Evolutionary conservation across 2,888 invertebrate genomes (phyloP).

Genomic region (Drosophila fulvimacula): DNA sequence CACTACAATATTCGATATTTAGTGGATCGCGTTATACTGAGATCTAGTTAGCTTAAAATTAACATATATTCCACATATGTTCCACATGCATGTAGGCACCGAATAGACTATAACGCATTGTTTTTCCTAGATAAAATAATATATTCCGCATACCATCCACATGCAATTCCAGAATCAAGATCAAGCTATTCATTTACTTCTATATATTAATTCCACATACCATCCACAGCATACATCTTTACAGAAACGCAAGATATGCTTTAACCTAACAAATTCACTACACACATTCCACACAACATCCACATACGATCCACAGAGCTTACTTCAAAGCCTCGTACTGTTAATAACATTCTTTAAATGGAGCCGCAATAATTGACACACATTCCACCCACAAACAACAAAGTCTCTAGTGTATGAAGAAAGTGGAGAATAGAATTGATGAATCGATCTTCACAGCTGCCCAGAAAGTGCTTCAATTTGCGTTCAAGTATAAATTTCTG

Average conservation of each 20-base stretch:
- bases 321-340: too few species aligned
- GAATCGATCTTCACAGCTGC: conserved; percentile 20
- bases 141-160: background rate
- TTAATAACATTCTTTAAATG: too few species aligned
- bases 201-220: too few species aligned
- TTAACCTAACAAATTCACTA: background rate
- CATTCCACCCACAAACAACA: conserved; percentile 35
- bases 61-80: background rate
- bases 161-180: too few species aligned
- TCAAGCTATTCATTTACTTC: too few species aligned
- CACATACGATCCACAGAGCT: background rate
- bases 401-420: background rate
- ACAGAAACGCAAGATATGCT: background rate
- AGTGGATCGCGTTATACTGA: too few species aligned
- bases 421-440: conserved; percentile 8
- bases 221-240: background rate
- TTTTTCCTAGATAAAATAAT: too few species aligned
- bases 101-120: too few species aligned
- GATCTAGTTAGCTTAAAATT: too few species aligned
- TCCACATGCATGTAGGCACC: too few species aligned
- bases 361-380: conserved; percentile 40
- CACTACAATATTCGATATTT: background rate
- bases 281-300: background rate
- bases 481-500: conserved; percentile 25
- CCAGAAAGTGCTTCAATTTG: conserved; percentile 26